These are phyloP conservation scores for Poeciliopsis presidionis DNA, from an alignment of 2,797 vertebrate genomes.

Conservation along the genomic window DNA sequence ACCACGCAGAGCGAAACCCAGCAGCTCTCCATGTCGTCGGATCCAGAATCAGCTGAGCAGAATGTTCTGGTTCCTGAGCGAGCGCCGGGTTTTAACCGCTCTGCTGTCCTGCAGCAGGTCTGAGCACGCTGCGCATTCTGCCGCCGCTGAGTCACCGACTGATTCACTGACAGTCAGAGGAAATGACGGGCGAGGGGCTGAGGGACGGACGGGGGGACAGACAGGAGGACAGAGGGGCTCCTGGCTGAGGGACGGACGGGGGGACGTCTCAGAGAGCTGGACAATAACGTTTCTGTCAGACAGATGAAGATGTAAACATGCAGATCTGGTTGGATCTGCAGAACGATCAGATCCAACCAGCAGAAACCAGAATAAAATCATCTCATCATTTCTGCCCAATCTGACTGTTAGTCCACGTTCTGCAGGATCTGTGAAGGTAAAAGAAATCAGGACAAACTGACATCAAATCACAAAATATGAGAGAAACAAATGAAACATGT, in stretches of 20 bases:
- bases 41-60: conserved; percentile 13
- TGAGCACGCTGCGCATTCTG: conserved; percentile 50
- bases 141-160: conserved; percentile 52
- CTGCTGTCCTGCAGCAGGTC: conserved; percentile 62
- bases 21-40: conserved; percentile 55
- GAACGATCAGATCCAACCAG: not conserved
- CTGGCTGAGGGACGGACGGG: conserved; percentile 6
- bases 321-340: not conserved
- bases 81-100: conserved; percentile 51
- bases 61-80: conserved; percentile 8
- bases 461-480: not conserved
- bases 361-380: not conserved
- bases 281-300: not conserved
- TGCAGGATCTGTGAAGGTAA: not conserved
- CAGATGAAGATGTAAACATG: not conserved
- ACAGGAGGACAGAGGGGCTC: not conserved
- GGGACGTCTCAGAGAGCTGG: not conserved
- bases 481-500: not conserved
- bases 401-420: not conserved
- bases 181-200: conserved; percentile 19
- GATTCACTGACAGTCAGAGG: conserved; percentile 54
- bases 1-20: conserved; percentile 64
- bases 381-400: not conserved
- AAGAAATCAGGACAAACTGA: not conserved
- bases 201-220: too few relatives aligned